Evolutionary conservation across 1,140 invertebrate genomes (phyloP).

Genomic region (Nephotettix cincticeps): DNA sequence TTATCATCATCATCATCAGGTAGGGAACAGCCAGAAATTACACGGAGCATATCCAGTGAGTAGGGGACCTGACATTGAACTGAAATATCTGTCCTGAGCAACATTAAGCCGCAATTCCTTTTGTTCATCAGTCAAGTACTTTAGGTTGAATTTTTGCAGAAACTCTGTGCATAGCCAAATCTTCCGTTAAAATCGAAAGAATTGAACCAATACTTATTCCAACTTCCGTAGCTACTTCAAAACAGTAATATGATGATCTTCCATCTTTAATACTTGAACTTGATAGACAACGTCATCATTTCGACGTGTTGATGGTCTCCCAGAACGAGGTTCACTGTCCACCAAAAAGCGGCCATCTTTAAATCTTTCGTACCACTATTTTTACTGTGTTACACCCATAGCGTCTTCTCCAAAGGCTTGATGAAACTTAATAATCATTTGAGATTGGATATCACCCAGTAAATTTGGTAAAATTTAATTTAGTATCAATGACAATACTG

Average conservation of each 20-base stretch:
- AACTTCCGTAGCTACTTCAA: not conserved
- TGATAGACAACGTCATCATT: not conserved
- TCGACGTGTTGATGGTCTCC: not conserved
- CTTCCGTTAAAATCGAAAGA: not conserved
- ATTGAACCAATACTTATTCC: not conserved
- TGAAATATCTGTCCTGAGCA: no score
- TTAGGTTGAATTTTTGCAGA: not conserved
- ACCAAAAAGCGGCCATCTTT: not conserved
- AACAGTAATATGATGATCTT: no score
- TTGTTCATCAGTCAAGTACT: not conserved
- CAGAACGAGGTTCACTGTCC: constrained; percentile 1
- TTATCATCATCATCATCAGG: no score
- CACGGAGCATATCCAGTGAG: no score
- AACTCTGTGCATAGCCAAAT: constrained; percentile 1
- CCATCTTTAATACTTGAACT: not conserved
- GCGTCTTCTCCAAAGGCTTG: not conserved
- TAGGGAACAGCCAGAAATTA: no score
- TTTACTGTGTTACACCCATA: not conserved
- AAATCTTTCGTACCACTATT: not conserved
- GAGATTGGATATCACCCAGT: no score
- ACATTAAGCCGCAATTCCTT: no score
- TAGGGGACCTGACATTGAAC: no score
- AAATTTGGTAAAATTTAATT: no score
- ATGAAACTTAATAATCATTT: no score
- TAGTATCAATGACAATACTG: no score